phyloP scores from a whole-genome alignment of 2,888 invertebrate species.

The Aproaerema taeniolella region DNA sequence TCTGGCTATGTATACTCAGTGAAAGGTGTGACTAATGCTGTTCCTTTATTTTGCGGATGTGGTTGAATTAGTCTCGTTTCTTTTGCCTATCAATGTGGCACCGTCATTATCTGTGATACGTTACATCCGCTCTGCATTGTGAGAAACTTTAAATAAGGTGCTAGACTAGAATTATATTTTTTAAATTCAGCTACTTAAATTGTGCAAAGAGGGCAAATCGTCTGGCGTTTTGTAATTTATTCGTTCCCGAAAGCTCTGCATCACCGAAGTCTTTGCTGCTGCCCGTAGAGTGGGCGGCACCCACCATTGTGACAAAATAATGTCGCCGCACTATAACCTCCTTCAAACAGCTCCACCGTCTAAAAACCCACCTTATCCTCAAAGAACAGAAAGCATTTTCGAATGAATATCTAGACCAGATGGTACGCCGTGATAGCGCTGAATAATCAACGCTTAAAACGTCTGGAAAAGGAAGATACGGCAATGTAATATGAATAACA shows the following conservation, averaged over 20 bases:
- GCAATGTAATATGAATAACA: conserved; percentile 76
- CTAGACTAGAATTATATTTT: no score
- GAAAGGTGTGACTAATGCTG: conserved; percentile 21
- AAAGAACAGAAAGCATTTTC: conserved; percentile 36
- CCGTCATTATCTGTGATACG: neutral
- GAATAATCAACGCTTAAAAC: conserved; percentile 78
- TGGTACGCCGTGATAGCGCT: conserved; percentile 67
- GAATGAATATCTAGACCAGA: conserved; percentile 42
- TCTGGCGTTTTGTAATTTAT: conserved; percentile 67
- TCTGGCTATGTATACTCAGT: conserved; percentile 34
- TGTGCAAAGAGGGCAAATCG: conserved; percentile 29
- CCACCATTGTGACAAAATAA: conserved; percentile 76
- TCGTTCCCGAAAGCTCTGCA: conserved; percentile 72
- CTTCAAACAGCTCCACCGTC: conserved; percentile 27
- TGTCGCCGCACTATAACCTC: conserved; percentile 67
- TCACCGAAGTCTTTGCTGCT: conserved; percentile 64
- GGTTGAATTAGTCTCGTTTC: conserved; percentile 3
- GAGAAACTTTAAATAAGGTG: no score
- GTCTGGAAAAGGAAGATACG: conserved; percentile 76
- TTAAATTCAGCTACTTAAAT: conserved; percentile 6
- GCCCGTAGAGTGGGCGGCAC: conserved; percentile 68
- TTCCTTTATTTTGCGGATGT: conserved; percentile 14
- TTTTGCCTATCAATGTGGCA: neutral
- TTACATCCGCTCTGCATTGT: neutral
- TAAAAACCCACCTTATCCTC: conserved; percentile 42